Evolutionary conservation across 2,113 vertebrate genomes (phyloP), one percentile per base, ranked within the genome.

Genomic region (Prunella fulvescens): DNA sequence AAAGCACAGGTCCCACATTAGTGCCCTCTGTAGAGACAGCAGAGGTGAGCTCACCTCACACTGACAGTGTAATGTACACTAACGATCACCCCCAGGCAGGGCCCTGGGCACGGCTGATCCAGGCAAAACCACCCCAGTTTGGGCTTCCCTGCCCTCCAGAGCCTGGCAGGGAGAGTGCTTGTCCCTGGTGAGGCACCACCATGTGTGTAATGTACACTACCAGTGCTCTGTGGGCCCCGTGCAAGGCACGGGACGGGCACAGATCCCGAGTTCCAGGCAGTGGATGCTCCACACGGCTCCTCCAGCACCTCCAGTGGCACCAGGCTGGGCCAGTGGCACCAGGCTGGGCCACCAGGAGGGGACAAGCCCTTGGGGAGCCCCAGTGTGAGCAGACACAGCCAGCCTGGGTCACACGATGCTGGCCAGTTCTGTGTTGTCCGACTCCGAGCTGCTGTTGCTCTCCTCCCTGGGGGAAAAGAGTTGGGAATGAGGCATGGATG

Each of bases 371-470:
- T 47, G 13, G 56, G 67, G 61, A 91, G 61, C 48, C 76, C 82
- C 12, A 5, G 64, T 0, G 74, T 14, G 78, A 69, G 93, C 12
- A 4, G 39, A 7, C 2, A 7, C 50, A 79, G 9, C 57, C 60
- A 37, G 81, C 56, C 13, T 1, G 2, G 62, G 47, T 98, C 97
- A 98, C 91, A 98, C 98, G 35, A 98, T 98, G 91, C 97, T 98
- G 91, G 98, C 98, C 79, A 98, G 93, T 19, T 98, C 98, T 96
- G 98, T 98, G 84, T 98, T 98, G 95, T 98, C 98, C 1, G 98
- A 98, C 60, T 98, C 98, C 0, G 98, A 98, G 93, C 97, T 98
- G 79, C 97, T 98, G 37, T 97, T 98, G 95, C 96, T 98, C 57
- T 97, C 98, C 85, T 91, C 58, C 88, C 7, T 65, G 48, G 6